A percentile compares a stretch with the other conserved stretches of the same genome.
Conservation (phyloP, 2,113 vertebrate species). For the Lagenorhynchus albirostris region DNA sequence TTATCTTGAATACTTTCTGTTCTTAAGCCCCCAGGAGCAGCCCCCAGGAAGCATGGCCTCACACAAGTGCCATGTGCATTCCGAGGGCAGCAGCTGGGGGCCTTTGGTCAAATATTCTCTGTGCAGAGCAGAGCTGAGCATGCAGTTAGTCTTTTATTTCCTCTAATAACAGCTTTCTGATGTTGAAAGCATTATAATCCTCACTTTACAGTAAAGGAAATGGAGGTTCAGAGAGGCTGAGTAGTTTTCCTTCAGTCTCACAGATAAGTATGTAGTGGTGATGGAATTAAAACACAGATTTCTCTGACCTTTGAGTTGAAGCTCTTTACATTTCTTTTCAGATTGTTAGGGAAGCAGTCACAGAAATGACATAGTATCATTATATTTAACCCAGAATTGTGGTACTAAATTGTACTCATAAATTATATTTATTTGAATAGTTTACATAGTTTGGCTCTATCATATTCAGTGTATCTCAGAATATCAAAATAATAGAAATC, state of each 20-base stretch:
- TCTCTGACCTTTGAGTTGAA: background rate
- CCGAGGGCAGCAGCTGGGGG: no score
- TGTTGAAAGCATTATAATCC: background rate
- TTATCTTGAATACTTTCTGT: background rate
- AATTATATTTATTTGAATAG: background rate
- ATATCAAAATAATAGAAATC: background rate
- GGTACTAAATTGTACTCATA: background rate
- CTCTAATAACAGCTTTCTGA: background rate
- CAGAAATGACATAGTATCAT: background rate
- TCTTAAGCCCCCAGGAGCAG: background rate
- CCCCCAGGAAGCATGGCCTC: background rate
- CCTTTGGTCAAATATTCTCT: background rate
- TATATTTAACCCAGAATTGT: background rate
- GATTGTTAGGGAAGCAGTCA: background rate
- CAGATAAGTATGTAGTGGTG: background rate
- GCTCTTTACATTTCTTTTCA: background rate
- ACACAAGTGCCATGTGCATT: background rate
- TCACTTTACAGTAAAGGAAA: background rate
- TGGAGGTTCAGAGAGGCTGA: background rate
- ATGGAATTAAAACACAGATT: background rate
- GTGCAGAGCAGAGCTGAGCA: background rate
- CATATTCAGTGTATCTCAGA: background rate
- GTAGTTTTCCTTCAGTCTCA: background rate
- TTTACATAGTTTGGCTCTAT: background rate
- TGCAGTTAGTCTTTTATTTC: background rate